These are phyloP conservation scores for Ammodytes marinus DNA, from an alignment of 2,113 vertebrate genomes.

Conservation along the genomic window DNA sequence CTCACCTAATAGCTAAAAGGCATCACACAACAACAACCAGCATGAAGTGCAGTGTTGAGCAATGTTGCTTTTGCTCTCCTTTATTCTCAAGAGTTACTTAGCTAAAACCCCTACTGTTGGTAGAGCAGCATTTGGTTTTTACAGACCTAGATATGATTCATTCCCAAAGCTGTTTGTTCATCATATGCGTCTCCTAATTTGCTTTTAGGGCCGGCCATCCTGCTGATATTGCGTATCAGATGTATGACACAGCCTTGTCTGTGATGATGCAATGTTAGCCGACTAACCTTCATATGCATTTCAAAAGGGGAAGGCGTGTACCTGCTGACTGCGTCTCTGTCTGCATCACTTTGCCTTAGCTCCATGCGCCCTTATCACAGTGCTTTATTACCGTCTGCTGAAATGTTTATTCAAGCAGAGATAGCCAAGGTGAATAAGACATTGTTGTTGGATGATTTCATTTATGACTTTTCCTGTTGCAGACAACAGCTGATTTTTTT, in stretches of 20 bases:
- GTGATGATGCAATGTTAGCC: conserved; percentile 47
- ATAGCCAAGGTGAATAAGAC: neutral
- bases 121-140: neutral
- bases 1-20: neutral
- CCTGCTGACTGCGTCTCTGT: conserved; percentile 34
- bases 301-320: conserved; percentile 36
- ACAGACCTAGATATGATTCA: conserved; percentile 41
- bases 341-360: conserved; percentile 10
- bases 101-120: neutral
- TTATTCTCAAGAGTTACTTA: too few species aligned
- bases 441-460: conserved; percentile 2
- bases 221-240: conserved; percentile 48
- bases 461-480: neutral
- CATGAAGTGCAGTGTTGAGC: neutral
- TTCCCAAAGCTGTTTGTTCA: neutral
- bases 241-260: conserved; percentile 28
- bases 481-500: neutral
- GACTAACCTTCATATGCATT: conserved; percentile 26
- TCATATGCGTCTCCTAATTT: conserved; percentile 14
- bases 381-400: conserved; percentile 36
- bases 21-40: too few species aligned
- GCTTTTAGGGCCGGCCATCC: conserved; percentile 52
- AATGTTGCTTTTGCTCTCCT: neutral
- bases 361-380: neutral
- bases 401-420: conserved; percentile 31